phyloP scores from a whole-genome alignment of 2,113 vertebrate genomes.

The Aphelocoma coerulescens region DNA sequence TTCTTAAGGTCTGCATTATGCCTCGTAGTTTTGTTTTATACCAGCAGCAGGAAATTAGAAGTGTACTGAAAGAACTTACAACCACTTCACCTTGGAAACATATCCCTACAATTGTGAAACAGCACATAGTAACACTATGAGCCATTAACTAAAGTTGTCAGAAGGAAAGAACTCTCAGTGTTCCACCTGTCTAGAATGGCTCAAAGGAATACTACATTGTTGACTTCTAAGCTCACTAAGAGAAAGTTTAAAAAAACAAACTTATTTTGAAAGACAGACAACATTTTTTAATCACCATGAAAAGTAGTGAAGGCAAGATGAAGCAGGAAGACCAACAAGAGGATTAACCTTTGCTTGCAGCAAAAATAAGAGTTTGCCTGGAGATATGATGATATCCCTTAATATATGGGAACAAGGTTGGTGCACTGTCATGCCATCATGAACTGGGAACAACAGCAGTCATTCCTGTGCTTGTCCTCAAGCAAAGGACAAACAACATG shows the following conservation, averaged over 20 bases:
- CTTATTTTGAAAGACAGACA: neutral
- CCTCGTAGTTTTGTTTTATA: neutral
- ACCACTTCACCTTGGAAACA: neutral
- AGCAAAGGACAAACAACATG: neutral
- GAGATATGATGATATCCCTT: neutral
- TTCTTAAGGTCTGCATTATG: neutral
- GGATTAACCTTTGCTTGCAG: neutral
- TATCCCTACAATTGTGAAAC: neutral
- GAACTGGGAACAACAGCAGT: neutral
- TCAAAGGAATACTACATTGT: neutral
- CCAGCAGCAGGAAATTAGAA: neutral
- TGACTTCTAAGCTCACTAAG: neutral
- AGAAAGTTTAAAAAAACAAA: neutral
- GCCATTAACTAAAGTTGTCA: neutral
- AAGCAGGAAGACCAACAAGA: neutral
- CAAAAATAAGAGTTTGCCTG: neutral
- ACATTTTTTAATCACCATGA: neutral
- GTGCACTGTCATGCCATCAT: neutral
- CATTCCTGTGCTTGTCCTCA: neutral
- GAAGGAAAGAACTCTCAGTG: neutral
- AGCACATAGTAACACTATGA: neutral
- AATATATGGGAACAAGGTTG: neutral
- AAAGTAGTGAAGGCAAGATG: neutral
- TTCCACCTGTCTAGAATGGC: neutral
- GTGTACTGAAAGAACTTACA: neutral